These are phyloP conservation scores for Ophion costatus DNA, from an alignment of 2,888 invertebrate species.

Conservation along the genomic window DNA sequence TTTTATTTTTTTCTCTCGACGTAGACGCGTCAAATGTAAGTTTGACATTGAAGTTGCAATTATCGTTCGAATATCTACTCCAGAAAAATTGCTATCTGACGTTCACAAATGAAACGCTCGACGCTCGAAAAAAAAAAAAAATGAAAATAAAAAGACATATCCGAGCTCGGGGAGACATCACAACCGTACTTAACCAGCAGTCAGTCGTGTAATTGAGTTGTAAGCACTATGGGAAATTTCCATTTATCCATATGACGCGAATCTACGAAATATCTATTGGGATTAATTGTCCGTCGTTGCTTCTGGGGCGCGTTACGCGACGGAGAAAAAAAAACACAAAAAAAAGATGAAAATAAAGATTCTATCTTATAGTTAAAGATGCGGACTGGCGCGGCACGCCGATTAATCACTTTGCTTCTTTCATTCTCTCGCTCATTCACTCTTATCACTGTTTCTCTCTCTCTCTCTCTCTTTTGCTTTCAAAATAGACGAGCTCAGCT, in stretches of 20 bases:
- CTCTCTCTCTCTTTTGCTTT: slow-evolving; percentile 32
- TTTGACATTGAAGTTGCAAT: not conserved
- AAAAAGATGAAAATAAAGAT: slow-evolving; percentile 21
- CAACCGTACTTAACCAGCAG: slow-evolving; percentile 81
- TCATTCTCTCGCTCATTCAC: not conserved
- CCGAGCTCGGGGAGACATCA: slow-evolving; percentile 71
- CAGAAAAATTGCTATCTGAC: not conserved
- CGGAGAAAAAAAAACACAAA: slow-evolving; percentile 4
- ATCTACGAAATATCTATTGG: slow-evolving; percentile 45
- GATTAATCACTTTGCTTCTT: slow-evolving; percentile 12
- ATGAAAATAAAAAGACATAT: slow-evolving; percentile 62
- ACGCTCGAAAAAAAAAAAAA: slow-evolving; percentile 18
- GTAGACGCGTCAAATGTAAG: not conserved
- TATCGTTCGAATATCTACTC: not conserved
- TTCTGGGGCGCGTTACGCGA: slow-evolving; percentile 32
- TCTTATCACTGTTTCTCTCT: slow-evolving; percentile 14
- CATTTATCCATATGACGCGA: slow-evolving; percentile 51
- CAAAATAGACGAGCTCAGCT: not conserved
- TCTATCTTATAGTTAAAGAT: slow-evolving; percentile 38
- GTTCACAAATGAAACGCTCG: not conserved
- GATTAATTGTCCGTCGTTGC: slow-evolving; percentile 39
- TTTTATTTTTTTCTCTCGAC: not conserved
- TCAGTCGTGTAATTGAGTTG: slow-evolving; percentile 75
- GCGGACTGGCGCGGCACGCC: slow-evolving; percentile 37
- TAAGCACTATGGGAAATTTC: slow-evolving; percentile 49